Percentiles rank a stretch among this genome's conserved stretches.
Conservation (phyloP, 2,797 vertebrate genomes). For the Acrossocheilus fasciatus region DNA sequence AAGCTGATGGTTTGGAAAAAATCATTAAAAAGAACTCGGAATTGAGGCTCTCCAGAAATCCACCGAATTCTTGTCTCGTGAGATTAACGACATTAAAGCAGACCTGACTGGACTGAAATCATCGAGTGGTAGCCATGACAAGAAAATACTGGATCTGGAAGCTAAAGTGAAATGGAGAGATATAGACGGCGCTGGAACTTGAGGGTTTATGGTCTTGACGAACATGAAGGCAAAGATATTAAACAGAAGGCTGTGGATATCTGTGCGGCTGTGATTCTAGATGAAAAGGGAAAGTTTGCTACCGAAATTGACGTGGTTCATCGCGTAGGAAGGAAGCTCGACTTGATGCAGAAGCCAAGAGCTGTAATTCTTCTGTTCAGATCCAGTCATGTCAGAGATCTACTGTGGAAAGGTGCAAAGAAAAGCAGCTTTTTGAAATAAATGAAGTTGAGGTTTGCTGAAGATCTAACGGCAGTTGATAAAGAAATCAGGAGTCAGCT, state of each 20-base stretch:
- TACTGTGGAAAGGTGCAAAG: neutral
- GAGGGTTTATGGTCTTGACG: neutral
- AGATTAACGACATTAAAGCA: neutral
- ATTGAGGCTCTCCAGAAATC: neutral
- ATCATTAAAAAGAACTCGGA: neutral
- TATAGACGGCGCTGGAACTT: conserved; percentile 6
- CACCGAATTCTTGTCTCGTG: neutral
- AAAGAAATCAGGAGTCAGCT: neutral
- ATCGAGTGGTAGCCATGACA: neutral
- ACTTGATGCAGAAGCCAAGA: neutral
- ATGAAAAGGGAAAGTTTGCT: neutral
- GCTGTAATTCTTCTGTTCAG: neutral
- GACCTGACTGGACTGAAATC: neutral
- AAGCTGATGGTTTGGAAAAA: neutral
- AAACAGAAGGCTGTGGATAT: neutral
- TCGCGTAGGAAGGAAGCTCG: neutral
- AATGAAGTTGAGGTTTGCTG: neutral
- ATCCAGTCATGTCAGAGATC: neutral
- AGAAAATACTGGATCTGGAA: neutral
- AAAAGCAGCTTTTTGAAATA: neutral
- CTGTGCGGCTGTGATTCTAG: neutral
- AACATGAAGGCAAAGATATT: conserved; percentile 1
- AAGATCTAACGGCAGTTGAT: neutral
- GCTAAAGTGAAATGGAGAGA: neutral
- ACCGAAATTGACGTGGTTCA: neutral